phyloP scores from a whole-genome alignment of 2,113 vertebrate genomes.

The Malurus alboscapulatus region DNA sequence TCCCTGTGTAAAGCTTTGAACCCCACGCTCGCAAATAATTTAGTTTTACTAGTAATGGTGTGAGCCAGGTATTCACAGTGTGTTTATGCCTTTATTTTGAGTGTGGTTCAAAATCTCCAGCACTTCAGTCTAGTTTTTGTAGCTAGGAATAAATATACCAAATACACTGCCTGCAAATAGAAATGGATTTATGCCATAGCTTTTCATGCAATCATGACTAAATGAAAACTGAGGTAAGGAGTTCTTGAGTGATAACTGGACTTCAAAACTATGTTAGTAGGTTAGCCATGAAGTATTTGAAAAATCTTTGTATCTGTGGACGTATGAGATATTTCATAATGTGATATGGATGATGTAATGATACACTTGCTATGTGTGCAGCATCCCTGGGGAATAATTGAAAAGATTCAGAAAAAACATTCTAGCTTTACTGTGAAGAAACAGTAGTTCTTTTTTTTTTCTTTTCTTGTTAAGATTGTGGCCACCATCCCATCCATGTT shows the following conservation, averaged over 20 bases:
- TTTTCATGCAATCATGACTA: not conserved
- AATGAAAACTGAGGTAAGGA: not conserved
- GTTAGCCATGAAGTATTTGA: not conserved
- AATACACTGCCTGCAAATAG: conserved; percentile 1
- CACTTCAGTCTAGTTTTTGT: not conserved
- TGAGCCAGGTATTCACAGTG: conserved; percentile 12
- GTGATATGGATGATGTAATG: not conserved
- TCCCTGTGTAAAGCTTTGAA: not conserved
- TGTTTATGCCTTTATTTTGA: conserved; percentile 33
- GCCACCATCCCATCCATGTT: not conserved
- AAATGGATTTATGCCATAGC: not conserved
- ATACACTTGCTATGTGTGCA: not conserved
- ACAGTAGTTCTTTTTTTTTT: not conserved
- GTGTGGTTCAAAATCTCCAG: conserved; percentile 15
- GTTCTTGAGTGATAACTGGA: not conserved
- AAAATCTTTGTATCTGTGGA: not conserved
- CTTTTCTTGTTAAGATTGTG: not conserved
- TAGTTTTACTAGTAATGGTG: not conserved
- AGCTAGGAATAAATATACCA: conserved; percentile 22
- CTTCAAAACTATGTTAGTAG: not conserved
- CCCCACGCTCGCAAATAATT: not conserved
- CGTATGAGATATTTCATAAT: not conserved
- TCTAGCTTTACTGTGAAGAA: not conserved
- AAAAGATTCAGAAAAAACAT: not conserved
- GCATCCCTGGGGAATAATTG: not conserved